Conservation (phyloP, 2,797 vertebrate genomes). For the Urosaurus nigricauda region DNA sequence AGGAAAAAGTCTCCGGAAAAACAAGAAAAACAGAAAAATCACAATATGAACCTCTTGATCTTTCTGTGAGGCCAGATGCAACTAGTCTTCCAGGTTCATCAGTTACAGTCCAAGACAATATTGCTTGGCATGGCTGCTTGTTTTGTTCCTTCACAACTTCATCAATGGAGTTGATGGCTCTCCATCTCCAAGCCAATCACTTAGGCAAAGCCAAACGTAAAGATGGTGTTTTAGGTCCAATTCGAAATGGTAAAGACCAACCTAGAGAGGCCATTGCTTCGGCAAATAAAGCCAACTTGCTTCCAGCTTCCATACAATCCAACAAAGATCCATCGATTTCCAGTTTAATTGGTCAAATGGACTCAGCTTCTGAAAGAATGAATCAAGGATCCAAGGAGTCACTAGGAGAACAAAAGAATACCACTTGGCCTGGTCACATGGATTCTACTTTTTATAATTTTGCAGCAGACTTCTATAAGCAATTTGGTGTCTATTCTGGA, state of each 20-base stretch:
- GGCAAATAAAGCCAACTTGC: constrained; percentile 75
- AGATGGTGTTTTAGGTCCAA: constrained; percentile 75
- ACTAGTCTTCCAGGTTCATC: constrained; percentile 91
- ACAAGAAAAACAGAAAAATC: constrained; percentile 88
- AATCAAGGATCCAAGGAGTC: constrained; percentile 82
- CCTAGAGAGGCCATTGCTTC: constrained; percentile 79
- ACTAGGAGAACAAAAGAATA: constrained; percentile 84
- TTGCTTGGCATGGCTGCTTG: constrained; percentile 96
- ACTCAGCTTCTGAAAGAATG: constrained; percentile 78
- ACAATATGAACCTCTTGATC: constrained; percentile 95
- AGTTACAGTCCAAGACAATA: constrained; percentile 93
- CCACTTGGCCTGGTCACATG: constrained; percentile 88
- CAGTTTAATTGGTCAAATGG: constrained; percentile 77
- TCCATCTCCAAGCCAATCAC: constrained; percentile 98
- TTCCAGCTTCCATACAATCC: constrained; percentile 74
- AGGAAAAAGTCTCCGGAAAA: constrained; percentile 87
- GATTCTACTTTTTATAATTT: constrained; percentile 89
- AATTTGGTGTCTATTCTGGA: constrained; percentile 89
- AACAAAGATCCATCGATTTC: constrained; percentile 80
- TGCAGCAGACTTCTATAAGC: constrained; percentile 95
- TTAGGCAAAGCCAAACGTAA: constrained; percentile 89
- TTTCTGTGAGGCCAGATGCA: constrained; percentile 93
- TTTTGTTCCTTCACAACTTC: constrained; percentile 97
- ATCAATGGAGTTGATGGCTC: constrained; percentile 97
- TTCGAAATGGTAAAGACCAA: constrained; percentile 85